Percentiles rank a stretch among this genome's conserved stretches.
Evolutionary conservation across 1,140 invertebrate species (phyloP).

Genomic region (Chironomus striatipennis): DNA sequence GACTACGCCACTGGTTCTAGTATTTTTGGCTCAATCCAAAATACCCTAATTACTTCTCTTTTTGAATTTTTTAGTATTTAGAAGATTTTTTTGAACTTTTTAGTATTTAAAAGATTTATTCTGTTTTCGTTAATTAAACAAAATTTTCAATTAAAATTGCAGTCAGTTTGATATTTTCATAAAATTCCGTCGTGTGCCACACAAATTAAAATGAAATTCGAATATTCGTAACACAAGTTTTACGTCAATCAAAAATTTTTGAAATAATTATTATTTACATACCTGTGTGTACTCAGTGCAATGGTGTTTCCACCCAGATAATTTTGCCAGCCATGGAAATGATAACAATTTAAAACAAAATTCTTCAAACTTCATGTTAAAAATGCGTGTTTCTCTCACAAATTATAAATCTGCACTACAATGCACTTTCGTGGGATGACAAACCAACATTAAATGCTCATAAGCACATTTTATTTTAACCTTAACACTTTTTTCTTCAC

Average conservation of each 20-base stretch:
- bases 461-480: not conserved
- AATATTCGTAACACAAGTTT: not conserved
- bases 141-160: too few relatives aligned
- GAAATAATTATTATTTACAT: not conserved
- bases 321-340: constrained; percentile 36
- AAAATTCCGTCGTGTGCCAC: too few relatives aligned
- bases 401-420: not conserved
- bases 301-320: constrained; percentile 37
- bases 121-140: too few relatives aligned
- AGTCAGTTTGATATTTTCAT: too few relatives aligned
- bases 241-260: not conserved
- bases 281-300: constrained; percentile 27
- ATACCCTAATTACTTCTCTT: too few relatives aligned
- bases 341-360: constrained; percentile 37
- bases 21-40: too few relatives aligned
- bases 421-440: too few relatives aligned
- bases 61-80: too few relatives aligned
- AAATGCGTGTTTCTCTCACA: not conserved
- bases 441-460: not conserved
- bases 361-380: constrained; percentile 33
- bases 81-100: too few relatives aligned
- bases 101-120: too few relatives aligned
- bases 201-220: too few relatives aligned
- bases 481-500: not conserved
- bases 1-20: too few relatives aligned